A percentile compares a stretch with the other conserved stretches of the same genome.
Evolutionary conservation across 2,888 invertebrate species (phyloP).

Genomic region (Dasysyrphus tricinctus): DNA sequence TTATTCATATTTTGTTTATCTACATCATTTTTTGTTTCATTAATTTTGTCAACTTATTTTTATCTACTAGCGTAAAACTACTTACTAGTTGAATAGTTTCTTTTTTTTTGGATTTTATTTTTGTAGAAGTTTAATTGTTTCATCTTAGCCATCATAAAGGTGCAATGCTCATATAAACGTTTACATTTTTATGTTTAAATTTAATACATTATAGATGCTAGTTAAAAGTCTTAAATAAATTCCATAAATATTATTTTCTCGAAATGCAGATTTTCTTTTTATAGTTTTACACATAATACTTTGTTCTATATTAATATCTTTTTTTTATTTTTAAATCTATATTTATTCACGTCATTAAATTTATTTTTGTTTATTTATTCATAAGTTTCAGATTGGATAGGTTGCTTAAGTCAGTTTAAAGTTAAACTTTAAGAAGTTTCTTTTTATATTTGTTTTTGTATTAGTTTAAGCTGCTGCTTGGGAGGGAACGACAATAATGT

Average conservation of each 20-base stretch:
- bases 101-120: slow-evolving; percentile 16
- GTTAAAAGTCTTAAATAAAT: slow-evolving; percentile 73
- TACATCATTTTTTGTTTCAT: slow-evolving; percentile 20
- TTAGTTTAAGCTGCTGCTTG: slow-evolving; percentile 22
- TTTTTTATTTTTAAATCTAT: neutral
- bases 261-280: slow-evolving; percentile 53
- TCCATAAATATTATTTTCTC: slow-evolving; percentile 63
- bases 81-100: slow-evolving; percentile 52
- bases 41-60: slow-evolving; percentile 40
- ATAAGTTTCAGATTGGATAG: slow-evolving; percentile 68
- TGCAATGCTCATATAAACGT: slow-evolving; percentile 67
- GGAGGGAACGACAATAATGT: slow-evolving; percentile 21
- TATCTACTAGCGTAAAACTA: slow-evolving; percentile 63
- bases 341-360: slow-evolving; percentile 30
- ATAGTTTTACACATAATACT: slow-evolving; percentile 66
- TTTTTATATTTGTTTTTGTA: neutral
- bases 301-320: slow-evolving; percentile 34
- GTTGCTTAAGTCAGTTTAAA: slow-evolving; percentile 43
- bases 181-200: slow-evolving; percentile 47
- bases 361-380: slow-evolving; percentile 33
- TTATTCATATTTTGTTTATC: slow-evolving; percentile 41
- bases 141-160: slow-evolving; percentile 51
- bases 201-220: slow-evolving; percentile 46
- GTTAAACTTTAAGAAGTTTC: slow-evolving; percentile 12
- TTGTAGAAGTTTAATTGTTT: slow-evolving; percentile 36